Evolutionary conservation across 2,113 vertebrate genomes (phyloP), one percentile per base, ranked within the genome.

Genomic region (Brachyhypopomus occidentalis): DNA sequence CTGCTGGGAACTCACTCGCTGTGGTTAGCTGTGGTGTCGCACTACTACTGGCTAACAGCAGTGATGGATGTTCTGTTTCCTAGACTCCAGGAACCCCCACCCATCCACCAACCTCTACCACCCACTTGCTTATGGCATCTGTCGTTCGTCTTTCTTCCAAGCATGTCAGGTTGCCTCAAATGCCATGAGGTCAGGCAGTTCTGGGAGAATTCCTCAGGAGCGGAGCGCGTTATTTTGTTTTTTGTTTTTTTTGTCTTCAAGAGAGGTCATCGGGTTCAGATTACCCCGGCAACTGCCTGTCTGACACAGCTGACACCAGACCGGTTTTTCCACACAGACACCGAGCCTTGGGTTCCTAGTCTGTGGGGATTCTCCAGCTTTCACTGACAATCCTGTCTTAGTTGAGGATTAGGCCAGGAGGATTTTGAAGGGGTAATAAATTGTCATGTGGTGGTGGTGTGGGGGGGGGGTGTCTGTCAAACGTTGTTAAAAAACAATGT

Each of bases 31-130:
- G 5, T 75, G 62, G 75, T 17, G 78, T 80, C 55, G 20, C 87
- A 64, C 72, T 72, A 63, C 83, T 88, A 75, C 17, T 58, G 11
- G 77, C 66, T 45, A 19, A 88, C 56, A 22, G 79, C 19, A 67
- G 85, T 88, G 88, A 92, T 90, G 80, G 83, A 91, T 90, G 84
- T 45, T 6, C 36, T 74, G n/a, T 79, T 77, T 72, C 59, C 38
- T 75, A 14, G 48, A 58, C 75, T n/a, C 25, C 56, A 59, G 62
- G 27, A 74, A 64, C 75, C 56, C 81, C 27, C 74, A 62, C 25
- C 62, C 34, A 60, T 59, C 67, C 84, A 70, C 84, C 25, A 30
- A 30, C 30, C 30, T 30, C 30, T 30, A 30, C 30, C 23, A 16
- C 72, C 62, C 1, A 8, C 8, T 56, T 12, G 17, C 71, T 59